phyloP scores from a whole-genome alignment of 1,140 invertebrate genomes.

The Hylyphantes graminicola region DNA sequence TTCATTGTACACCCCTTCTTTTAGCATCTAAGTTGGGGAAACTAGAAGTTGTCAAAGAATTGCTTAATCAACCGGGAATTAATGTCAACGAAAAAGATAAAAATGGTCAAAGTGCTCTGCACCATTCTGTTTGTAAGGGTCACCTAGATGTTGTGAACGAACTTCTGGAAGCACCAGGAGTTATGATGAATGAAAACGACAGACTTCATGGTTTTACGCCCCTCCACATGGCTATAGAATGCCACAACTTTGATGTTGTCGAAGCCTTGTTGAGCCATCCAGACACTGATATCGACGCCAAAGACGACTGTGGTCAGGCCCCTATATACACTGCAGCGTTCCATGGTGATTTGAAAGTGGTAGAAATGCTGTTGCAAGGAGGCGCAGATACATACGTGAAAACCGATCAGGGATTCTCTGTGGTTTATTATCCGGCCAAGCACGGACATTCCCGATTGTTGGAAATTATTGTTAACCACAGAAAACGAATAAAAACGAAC shows the following conservation, averaged over 20 bases:
- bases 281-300: neutral
- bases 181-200: no score
- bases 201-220: no score
- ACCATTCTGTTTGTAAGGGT: no score
- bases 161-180: no score
- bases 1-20: no score
- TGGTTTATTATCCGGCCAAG: neutral
- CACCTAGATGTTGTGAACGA: no score
- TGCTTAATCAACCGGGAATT: no score
- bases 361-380: neutral
- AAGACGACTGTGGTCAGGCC: neutral
- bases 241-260: neutral
- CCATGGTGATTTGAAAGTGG: neutral
- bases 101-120: no score
- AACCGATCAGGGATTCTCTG: neutral
- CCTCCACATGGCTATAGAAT: neutral
- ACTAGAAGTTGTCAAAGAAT: no score
- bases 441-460: neutral
- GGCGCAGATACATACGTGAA: neutral
- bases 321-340: neutral
- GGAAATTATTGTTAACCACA: neutral
- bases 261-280: neutral
- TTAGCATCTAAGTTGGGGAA: no score
- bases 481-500: neutral
- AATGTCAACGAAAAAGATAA: no score